Conservation (phyloP, 2,113 vertebrate species). For the Rhinogobius similis region DNA sequence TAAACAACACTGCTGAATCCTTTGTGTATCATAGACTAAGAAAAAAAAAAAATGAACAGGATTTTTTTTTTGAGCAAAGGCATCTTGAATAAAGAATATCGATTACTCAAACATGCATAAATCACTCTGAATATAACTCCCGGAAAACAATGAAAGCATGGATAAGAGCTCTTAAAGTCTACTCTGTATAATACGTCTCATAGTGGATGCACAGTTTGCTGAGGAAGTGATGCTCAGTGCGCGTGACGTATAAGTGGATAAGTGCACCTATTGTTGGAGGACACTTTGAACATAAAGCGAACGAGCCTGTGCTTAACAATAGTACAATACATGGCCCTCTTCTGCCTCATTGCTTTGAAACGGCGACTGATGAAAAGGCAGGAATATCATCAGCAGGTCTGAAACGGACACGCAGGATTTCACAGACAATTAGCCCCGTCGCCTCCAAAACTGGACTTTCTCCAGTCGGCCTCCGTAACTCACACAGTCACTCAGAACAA, state of each 20-base stretch:
- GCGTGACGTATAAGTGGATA: constrained; percentile 15
- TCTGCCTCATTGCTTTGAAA: constrained; percentile 58
- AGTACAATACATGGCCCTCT: constrained; percentile 47
- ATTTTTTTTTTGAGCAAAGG: too few relatives aligned
- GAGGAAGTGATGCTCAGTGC: not conserved
- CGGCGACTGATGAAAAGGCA: constrained; percentile 53
- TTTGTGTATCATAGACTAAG: too few relatives aligned
- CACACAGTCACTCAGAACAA: constrained; percentile 44
- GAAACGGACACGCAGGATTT: constrained; percentile 59
- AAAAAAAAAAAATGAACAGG: too few relatives aligned
- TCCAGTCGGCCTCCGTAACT: constrained; percentile 19
- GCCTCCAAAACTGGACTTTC: constrained; percentile 54
- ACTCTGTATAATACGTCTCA: not conserved
- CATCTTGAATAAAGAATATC: too few relatives aligned
- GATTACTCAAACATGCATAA: too few relatives aligned
- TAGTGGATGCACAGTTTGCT: not conserved
- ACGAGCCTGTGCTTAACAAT: constrained; percentile 45
- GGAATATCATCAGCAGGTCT: constrained; percentile 62
- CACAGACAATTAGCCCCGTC: constrained; percentile 67
- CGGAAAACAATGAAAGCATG: too few relatives aligned
- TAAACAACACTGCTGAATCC: too few relatives aligned
- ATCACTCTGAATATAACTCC: too few relatives aligned
- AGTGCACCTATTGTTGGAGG: constrained; percentile 31
- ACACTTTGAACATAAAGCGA: constrained; percentile 12
- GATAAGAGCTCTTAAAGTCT: too few relatives aligned